A percentile compares a stretch with the other conserved stretches of the same genome.
These are phyloP conservation scores for Neodon shergylaensis DNA, from an alignment of 2,113 vertebrate species.

Conservation along the genomic window DNA sequence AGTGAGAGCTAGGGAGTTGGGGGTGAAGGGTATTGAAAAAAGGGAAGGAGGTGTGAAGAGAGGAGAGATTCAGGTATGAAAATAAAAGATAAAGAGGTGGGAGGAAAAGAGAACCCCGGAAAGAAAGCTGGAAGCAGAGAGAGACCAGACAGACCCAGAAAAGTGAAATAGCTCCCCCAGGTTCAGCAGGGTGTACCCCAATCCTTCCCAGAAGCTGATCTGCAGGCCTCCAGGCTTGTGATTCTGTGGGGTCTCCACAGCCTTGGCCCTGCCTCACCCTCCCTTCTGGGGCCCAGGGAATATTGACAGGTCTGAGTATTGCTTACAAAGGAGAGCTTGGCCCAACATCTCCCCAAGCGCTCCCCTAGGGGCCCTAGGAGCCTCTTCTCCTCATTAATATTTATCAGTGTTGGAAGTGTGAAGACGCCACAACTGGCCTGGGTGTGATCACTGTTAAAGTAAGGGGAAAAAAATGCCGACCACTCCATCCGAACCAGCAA, in stretches of 20 bases:
- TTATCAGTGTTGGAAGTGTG: conserved; percentile 71
- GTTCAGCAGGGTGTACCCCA: too few species aligned
- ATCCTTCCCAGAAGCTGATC: neutral
- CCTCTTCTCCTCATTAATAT: conserved; percentile 69
- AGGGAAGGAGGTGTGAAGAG: neutral
- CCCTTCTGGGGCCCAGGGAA: neutral
- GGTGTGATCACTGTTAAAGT: conserved; percentile 55
- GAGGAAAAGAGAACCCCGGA: neutral
- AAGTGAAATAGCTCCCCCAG: accelerated
- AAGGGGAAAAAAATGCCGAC: conserved; percentile 30
- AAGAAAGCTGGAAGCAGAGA: neutral
- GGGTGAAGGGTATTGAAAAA: neutral
- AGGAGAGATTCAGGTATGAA: neutral
- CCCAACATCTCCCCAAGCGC: neutral
- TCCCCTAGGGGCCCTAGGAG: neutral
- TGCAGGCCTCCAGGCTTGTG: neutral
- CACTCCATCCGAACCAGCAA: conserved; percentile 24
- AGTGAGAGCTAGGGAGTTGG: neutral
- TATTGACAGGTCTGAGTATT: conserved; percentile 7
- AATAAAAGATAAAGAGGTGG: neutral
- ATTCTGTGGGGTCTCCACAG: neutral
- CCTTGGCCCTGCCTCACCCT: neutral
- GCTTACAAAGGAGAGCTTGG: neutral
- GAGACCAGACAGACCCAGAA: neutral
- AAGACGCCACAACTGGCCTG: conserved; percentile 53